A percentile compares a stretch with the other conserved stretches of the same genome.
phyloP scores from a whole-genome alignment of 2,797 vertebrate species.

The Manis crassicaudata region DNA sequence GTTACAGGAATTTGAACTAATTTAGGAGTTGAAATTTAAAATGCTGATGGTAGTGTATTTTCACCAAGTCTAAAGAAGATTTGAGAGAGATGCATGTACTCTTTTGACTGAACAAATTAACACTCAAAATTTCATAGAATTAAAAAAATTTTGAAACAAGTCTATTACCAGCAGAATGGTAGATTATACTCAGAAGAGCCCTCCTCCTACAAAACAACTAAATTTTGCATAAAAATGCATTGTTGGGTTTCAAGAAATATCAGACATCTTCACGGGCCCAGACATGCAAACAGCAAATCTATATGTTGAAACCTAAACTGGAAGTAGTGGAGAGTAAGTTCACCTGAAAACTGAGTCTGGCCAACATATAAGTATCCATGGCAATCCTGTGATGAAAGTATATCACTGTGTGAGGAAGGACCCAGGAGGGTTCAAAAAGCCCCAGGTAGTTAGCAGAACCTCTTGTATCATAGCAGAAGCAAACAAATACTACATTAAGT shows the following conservation, averaged over 20 bases:
- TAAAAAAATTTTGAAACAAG: background rate
- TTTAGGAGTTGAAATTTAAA: constrained; percentile 42
- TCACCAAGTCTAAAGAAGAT: background rate
- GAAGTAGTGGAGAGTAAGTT: background rate
- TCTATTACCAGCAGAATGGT: background rate
- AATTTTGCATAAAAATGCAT: background rate
- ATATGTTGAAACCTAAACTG: background rate
- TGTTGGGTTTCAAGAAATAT: constrained; percentile 2
- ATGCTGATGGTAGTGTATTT: background rate
- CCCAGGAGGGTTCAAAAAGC: background rate
- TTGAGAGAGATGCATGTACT: background rate
- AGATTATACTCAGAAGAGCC: background rate
- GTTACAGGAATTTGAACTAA: constrained; percentile 12
- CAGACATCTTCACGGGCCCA: background rate
- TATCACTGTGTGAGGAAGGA: background rate
- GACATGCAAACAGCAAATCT: background rate
- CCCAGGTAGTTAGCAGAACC: background rate
- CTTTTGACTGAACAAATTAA: constrained; percentile 41
- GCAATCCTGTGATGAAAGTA: background rate
- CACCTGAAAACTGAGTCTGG: background rate
- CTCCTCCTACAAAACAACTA: background rate
- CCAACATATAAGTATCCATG: background rate
- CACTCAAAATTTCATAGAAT: background rate
- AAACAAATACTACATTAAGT: background rate
- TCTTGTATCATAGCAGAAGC: background rate